Conservation (phyloP, 2,113 vertebrate genomes). For the Cettia cetti region DNA sequence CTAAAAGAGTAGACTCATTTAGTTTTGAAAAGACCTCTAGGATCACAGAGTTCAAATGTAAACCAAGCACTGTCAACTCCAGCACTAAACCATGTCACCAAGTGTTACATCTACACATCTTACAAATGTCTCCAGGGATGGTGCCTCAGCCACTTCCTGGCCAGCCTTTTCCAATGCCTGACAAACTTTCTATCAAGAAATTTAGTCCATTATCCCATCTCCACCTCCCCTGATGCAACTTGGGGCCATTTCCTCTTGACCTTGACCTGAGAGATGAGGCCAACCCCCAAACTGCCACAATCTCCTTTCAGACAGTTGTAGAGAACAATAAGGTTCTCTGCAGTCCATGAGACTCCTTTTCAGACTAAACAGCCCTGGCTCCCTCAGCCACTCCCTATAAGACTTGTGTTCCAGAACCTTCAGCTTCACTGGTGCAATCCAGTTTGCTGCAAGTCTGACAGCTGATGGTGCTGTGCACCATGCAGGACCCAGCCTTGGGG, state of each 20-base stretch:
- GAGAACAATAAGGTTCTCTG: fast-evolving
- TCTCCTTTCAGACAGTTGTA: neutral
- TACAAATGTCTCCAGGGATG: neutral
- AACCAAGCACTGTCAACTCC: neutral
- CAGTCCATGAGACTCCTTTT: neutral
- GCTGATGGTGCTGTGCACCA: neutral
- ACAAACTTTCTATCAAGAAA: fast-evolving
- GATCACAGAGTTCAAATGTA: neutral
- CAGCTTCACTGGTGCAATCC: neutral
- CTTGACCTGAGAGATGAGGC: neutral
- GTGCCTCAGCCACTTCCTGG: neutral
- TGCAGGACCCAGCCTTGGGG: neutral
- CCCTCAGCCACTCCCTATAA: fast-evolving
- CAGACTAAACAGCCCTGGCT: neutral
- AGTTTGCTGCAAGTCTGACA: neutral
- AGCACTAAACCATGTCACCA: neutral
- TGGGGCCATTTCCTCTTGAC: neutral
- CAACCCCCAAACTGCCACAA: fast-evolving
- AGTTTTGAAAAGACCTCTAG: neutral
- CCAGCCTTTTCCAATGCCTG: neutral
- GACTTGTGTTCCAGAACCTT: neutral
- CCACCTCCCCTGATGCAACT: neutral
- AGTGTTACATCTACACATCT: fast-evolving
- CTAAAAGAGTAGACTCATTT: neutral
- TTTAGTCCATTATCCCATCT: neutral